Evolutionary conservation across 2,888 invertebrate genomes (phyloP).

Genomic region (Poecilus cupreus): DNA sequence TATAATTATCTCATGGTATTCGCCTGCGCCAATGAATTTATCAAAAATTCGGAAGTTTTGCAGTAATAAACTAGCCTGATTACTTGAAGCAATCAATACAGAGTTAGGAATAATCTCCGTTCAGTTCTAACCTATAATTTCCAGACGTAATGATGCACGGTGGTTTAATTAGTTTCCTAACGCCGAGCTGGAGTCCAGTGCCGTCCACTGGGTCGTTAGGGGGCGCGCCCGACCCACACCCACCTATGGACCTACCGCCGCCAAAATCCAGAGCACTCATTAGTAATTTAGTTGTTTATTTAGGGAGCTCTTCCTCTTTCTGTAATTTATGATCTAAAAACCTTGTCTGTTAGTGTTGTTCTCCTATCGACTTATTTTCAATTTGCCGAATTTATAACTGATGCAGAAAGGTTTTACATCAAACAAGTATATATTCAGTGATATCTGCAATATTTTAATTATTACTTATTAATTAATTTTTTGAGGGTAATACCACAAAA

Average conservation of each 20-base stretch:
- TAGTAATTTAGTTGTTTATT: constrained; percentile 49
- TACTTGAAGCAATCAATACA: constrained; percentile 37
- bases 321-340: constrained; percentile 12
- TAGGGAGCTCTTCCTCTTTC: constrained; percentile 10
- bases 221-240: background rate
- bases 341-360: no score
- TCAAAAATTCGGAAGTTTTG: constrained; percentile 40
- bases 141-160: constrained; percentile 11
- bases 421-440: no score
- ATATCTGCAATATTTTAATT: no score
- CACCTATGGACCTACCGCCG: constrained; percentile 41
- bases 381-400: no score
- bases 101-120: constrained; percentile 7
- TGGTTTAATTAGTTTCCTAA: constrained; percentile 50
- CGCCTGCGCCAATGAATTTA: constrained; percentile 37
- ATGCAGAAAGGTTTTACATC: no score
- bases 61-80: constrained; percentile 33
- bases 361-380: no score
- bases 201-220: background rate
- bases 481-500: no score
- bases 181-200: constrained; percentile 20
- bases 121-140: constrained; percentile 45
- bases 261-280: constrained; percentile 19
- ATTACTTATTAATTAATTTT: no score
- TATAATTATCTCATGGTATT: constrained; percentile 21